Base-by-base conservation (phyloP, 64 coral and sea anemone genomes). In the Pocillopora damicornis region DNA sequence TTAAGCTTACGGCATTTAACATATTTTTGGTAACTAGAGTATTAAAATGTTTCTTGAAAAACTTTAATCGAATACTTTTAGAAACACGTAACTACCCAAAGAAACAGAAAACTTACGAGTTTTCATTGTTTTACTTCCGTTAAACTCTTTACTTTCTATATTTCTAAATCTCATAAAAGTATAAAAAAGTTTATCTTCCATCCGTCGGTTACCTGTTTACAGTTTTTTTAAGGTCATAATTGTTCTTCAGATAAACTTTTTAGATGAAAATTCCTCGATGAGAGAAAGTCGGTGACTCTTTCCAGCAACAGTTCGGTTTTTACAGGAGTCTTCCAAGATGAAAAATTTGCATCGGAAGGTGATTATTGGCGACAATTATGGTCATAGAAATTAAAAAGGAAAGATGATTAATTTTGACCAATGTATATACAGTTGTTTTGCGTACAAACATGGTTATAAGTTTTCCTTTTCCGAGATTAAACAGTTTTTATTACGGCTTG, bases 1-100 rank as follows among this genome's bases (percentile, higher is more conserved):
- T 85, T 85, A 85, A 85, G 81, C 81, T 35, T 15, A 73, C 71
- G 38, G 81, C 30, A 85, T 85, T 73, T 85, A 56, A 73, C 81
- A 72, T 58, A 71, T 85, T 68, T 69, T 85, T 63, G 34, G 35
- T 26, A 85, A 72, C 81, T 42, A 13, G 58, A 85, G 81, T 72
- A 72, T 56, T 67, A 20, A 71, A 20, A 7, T 72, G 22, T 42
- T 85, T 22, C 64, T 42, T n/a, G 62, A 65, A 85, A 85, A 85
- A 37, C 4, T 73, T 65, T 38, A 67, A 22, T 67, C 11, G 67
- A 71, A 23, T n/a, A 23, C 9, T 67, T 51, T 30, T n/a, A 15
- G 36, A 72, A 73, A 42, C 59, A 67, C 9, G 45, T n/a, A 73
- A 66, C 69, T 37, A 51, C 15, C 15, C 13, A 58, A 16, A 12